A percentile compares a stretch with the other conserved stretches of the same genome.
These are phyloP conservation scores for Galerucella nymphaeae DNA, from an alignment of 2,888 invertebrate species.

Conservation along the genomic window DNA sequence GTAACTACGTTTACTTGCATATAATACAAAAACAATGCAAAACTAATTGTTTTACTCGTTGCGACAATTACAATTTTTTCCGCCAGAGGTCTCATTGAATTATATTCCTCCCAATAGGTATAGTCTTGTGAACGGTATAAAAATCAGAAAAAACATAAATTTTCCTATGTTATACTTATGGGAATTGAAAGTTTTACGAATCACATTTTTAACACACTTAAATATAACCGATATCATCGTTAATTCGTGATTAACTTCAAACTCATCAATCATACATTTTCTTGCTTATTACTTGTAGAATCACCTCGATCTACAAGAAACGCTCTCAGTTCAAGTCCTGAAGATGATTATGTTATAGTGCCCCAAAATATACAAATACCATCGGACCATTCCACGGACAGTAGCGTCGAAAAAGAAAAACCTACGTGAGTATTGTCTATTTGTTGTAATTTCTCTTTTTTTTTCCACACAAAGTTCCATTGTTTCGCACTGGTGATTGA, in stretches of 20 bases:
- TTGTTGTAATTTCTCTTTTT: too few relatives aligned
- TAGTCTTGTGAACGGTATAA: too few relatives aligned
- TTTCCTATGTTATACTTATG: too few relatives aligned
- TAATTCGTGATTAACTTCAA: slow-evolving; percentile 21
- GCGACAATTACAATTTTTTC: too few relatives aligned
- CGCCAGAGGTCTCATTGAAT: too few relatives aligned
- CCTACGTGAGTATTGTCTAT: slow-evolving; percentile 37
- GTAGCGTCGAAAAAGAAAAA: slow-evolving; percentile 52
- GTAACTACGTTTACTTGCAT: too few relatives aligned
- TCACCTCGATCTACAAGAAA: slow-evolving; percentile 61
- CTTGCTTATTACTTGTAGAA: slow-evolving; percentile 56
- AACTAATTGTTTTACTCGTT: too few relatives aligned
- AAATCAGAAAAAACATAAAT: too few relatives aligned
- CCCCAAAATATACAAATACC: slow-evolving; percentile 72
- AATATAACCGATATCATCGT: neutral
- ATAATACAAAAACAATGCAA: too few relatives aligned
- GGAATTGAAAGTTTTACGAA: neutral
- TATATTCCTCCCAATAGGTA: too few relatives aligned
- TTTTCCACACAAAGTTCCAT: too few relatives aligned
- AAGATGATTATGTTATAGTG: slow-evolving; percentile 87
- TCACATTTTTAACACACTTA: neutral
- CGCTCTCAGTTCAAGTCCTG: slow-evolving; percentile 72
- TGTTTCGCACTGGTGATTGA: too few relatives aligned
- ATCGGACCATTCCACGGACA: slow-evolving; percentile 70
- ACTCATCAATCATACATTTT: slow-evolving; percentile 42